phyloP scores from a whole-genome alignment of 2,888 invertebrate species.

The Eupeodes luniger region DNA sequence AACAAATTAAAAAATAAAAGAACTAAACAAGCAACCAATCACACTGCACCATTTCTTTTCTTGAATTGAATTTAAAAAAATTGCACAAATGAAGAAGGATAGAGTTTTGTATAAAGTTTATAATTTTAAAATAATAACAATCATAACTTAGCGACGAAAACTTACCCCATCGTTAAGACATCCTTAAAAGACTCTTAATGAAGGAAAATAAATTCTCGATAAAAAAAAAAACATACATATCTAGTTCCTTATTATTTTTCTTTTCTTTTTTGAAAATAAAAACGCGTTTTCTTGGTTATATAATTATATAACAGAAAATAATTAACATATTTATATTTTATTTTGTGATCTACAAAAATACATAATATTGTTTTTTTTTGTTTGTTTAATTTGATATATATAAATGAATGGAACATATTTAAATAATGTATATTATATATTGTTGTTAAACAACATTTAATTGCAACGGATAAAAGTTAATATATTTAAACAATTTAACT shows the following conservation, averaged over 20 bases:
- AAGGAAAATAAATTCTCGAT: constrained; percentile 71
- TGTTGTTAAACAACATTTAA: constrained; percentile 72
- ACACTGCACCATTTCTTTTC: constrained; percentile 59
- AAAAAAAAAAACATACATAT: neutral
- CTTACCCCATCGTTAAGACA: constrained; percentile 74
- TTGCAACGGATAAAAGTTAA: constrained; percentile 60
- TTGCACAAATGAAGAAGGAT: constrained; percentile 87
- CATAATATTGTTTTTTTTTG: constrained; percentile 38
- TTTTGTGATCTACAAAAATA: constrained; percentile 72
- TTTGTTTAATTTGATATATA: constrained; percentile 45
- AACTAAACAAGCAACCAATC: constrained; percentile 62
- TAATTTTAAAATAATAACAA: constrained; percentile 31
- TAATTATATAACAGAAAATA: constrained; percentile 58
- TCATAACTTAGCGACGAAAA: constrained; percentile 61
- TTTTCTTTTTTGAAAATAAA: constrained; percentile 38
- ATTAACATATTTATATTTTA: constrained; percentile 64
- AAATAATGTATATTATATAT: constrained; percentile 13
- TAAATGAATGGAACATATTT: constrained; percentile 3
- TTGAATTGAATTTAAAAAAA: constrained; percentile 72
- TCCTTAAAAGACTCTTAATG: constrained; percentile 66
- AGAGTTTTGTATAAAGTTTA: constrained; percentile 83
- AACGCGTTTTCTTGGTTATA: constrained; percentile 65
- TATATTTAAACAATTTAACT: constrained; percentile 41
- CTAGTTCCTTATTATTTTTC: neutral
- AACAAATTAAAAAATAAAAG: constrained; percentile 26